Conservation (phyloP, 2,888 invertebrate genomes). For the Bellardia pandia region DNA sequence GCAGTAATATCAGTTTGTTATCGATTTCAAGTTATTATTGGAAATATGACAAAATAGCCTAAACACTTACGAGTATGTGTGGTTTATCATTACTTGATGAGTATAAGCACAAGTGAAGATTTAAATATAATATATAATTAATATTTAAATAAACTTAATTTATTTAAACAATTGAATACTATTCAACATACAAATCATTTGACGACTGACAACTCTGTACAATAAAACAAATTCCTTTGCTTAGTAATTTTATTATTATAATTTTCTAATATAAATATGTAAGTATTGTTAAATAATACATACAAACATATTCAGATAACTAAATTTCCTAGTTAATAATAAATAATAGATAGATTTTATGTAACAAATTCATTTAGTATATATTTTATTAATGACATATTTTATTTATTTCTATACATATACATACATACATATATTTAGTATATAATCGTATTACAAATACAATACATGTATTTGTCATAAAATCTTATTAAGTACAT, state of each 20-base stretch:
- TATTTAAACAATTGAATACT: too few species aligned
- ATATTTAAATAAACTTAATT: too few species aligned
- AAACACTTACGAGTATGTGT: too few species aligned
- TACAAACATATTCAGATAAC: not conserved
- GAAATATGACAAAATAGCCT: too few species aligned
- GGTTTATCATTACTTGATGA: too few species aligned
- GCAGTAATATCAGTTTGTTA: too few species aligned
- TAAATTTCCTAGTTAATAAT: not conserved
- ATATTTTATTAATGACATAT: not conserved
- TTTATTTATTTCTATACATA: too few species aligned
- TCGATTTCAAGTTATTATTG: too few species aligned
- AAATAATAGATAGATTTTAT: not conserved
- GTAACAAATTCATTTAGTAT: not conserved
- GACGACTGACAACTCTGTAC: too few species aligned
- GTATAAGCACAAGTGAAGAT: too few species aligned
- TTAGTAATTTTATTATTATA: not conserved
- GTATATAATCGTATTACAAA: slow-evolving; percentile 5
- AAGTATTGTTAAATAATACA: not conserved
- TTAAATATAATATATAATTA: too few species aligned
- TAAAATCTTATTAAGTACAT: slow-evolving; percentile 2
- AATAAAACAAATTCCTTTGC: not conserved
- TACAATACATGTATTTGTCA: not conserved
- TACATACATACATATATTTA: not conserved
- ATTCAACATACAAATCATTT: too few species aligned
- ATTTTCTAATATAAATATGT: not conserved